These are phyloP conservation scores for Drosophila pectinifera DNA, from an alignment of 1,140 invertebrate genomes.

Conservation along the genomic window DNA sequence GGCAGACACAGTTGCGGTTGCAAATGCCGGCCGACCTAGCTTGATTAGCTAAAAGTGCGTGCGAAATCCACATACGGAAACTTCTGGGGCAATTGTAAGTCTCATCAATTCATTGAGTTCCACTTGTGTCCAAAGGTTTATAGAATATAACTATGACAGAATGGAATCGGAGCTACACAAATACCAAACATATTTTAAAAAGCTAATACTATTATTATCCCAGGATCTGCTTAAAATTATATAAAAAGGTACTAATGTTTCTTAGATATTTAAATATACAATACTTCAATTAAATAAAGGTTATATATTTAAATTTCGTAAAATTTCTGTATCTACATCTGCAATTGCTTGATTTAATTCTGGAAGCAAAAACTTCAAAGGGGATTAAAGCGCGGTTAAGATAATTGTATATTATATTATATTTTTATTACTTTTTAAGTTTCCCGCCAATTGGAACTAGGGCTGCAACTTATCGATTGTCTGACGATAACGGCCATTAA, in stretches of 20 bases:
- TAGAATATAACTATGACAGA: not conserved
- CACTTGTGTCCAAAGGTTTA: conserved; percentile 2
- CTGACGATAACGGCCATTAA: too few species aligned
- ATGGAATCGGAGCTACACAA: too few species aligned
- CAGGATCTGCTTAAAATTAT: too few species aligned
- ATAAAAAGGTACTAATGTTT: too few species aligned
- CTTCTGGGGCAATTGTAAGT: conserved; percentile 42
- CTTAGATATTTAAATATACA: too few species aligned
- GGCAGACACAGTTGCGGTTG: conserved; percentile 24
- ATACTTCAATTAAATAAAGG: too few species aligned
- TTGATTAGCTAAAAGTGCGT: conserved; percentile 71
- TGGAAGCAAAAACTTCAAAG: too few species aligned
- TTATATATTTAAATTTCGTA: too few species aligned
- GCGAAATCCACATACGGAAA: conserved; percentile 53
- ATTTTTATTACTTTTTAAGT: not conserved
- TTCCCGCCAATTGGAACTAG: not conserved
- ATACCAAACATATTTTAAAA: too few species aligned
- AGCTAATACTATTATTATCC: too few species aligned
- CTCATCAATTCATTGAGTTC: conserved; percentile 36
- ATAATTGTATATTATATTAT: not conserved
- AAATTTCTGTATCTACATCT: not conserved
- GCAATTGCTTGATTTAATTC: not conserved
- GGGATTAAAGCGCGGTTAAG: too few species aligned
- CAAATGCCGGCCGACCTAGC: conserved; percentile 44
- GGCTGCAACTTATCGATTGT: not conserved